Percentiles rank a stretch among this genome's conserved stretches.
Evolutionary conservation across 2,113 vertebrate genomes (phyloP).

Genomic region (Procavia capensis): DNA sequence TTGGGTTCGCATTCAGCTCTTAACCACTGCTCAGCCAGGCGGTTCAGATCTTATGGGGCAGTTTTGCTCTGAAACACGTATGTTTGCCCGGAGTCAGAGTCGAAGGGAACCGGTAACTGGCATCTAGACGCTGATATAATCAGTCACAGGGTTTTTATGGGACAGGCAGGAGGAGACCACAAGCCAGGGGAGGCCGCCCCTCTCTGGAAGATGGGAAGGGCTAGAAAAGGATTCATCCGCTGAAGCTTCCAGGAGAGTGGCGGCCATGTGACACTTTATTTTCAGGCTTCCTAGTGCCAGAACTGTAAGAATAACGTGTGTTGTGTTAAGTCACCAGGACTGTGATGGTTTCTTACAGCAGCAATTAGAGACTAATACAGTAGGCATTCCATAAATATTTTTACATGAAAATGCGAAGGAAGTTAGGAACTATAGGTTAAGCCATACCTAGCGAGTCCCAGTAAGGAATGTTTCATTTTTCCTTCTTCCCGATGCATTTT

Average conservation of each 20-base stretch:
- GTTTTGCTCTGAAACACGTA: background rate
- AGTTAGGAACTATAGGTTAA: background rate
- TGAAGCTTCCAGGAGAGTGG: background rate
- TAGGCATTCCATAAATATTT: background rate
- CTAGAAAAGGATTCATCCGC: background rate
- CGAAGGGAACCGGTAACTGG: background rate
- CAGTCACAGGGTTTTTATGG: background rate
- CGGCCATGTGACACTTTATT: background rate
- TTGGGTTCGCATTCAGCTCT: no score
- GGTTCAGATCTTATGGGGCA: background rate
- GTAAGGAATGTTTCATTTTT: background rate
- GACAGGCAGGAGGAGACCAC: background rate
- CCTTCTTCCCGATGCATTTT: background rate
- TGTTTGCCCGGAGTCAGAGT: background rate
- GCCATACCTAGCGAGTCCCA: background rate
- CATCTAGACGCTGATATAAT: background rate
- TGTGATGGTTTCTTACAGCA: conserved; percentile 13
- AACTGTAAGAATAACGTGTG: background rate
- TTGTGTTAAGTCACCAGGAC: conserved; percentile 1
- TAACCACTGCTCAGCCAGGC: no score
- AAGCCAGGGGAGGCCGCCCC: background rate
- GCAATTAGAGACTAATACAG: background rate
- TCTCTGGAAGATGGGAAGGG: background rate
- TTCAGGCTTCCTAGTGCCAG: background rate
- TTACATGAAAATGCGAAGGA: background rate